Base-by-base conservation (phyloP, 2,797 vertebrate genomes). In the Periophthalmus magnuspinnatus region DNA sequence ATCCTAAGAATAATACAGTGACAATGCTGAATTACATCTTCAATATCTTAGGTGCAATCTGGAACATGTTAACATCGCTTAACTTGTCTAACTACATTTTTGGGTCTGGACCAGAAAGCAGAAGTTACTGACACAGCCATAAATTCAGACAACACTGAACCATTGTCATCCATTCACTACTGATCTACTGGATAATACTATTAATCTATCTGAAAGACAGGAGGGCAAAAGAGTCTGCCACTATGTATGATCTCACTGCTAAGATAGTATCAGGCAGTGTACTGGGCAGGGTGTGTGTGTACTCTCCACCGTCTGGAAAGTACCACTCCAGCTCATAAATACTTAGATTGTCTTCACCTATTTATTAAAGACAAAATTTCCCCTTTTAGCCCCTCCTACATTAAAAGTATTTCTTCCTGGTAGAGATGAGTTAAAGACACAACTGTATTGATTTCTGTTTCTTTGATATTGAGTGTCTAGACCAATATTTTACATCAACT, bases 391-490 rank as follows among this genome's bases (percentile, higher is more conserved):
- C 52, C n/a, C 8, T 54, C n/a, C 21, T 9, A 54, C 52, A 54
- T 54, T 10, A 54, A 19, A n/a, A 21, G 50, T 4, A n/a, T 54
- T 22, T n/a, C 21, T 52, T 3, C 28, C 19, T 1, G 47, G 47
- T n/a, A 50, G 21, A 67, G 68, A 57, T 1, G 70, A 11, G 72
- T 68, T 79, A 77, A 85, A 73, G 78, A 85, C 76, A 76, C 72
- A 78, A 56, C 55, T 72, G 74, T 75, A 82, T 82, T 70, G 76
- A 88, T 85, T 82, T 14, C 45, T 64, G 63, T 72, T 83, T 84
- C 36, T 82, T 87, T 84, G 54, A 82, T 84, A 81, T 56, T 0
- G 32, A 81, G 59, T 0, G 58, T 80, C 78, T 75, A 76, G 81
- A 80, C 38, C 2, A 78, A 28, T 67, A 67, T 67, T 34, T 21